These are phyloP conservation scores for Creontiades dilutus DNA, from an alignment of 2,888 invertebrate species.

Conservation along the genomic window DNA sequence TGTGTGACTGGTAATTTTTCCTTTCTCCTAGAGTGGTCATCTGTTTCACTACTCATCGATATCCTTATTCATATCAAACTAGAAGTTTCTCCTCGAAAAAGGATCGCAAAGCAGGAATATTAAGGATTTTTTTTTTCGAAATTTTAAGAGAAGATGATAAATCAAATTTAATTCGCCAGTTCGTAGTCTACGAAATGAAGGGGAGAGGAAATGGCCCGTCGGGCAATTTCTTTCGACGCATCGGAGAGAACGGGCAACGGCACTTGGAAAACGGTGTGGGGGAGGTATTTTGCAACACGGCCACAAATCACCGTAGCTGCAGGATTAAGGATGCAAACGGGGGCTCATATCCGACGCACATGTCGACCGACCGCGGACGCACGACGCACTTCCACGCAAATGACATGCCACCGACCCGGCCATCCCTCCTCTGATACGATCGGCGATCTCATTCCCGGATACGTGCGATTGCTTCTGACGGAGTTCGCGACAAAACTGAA, in stretches of 20 bases:
- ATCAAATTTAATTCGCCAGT: too few relatives aligned
- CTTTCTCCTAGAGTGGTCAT: too few relatives aligned
- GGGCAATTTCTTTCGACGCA: not conserved
- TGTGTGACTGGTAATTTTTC: too few relatives aligned
- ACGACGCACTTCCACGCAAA: not conserved
- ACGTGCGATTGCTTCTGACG: not conserved
- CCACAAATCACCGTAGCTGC: not conserved
- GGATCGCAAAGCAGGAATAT: too few relatives aligned
- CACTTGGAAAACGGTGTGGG: not conserved
- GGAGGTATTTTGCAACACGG: not conserved
- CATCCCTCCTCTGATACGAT: not conserved
- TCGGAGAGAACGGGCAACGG: not conserved
- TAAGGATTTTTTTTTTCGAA: too few relatives aligned
- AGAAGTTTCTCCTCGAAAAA: too few relatives aligned
- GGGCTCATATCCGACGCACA: constrained; percentile 12
- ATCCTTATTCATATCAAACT: too few relatives aligned
- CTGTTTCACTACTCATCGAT: too few relatives aligned
- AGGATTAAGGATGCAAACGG: constrained; percentile 15
- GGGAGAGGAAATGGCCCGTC: too few relatives aligned
- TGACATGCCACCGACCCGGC: not conserved
- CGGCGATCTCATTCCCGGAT: not conserved
- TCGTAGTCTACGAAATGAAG: too few relatives aligned
- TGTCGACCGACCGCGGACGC: not conserved
- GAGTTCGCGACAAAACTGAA: not conserved
- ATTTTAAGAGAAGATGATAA: too few relatives aligned